These are phyloP conservation scores for Steinernema scapterisci DNA, from an alignment of 2,888 invertebrate species.

Conservation along the genomic window DNA sequence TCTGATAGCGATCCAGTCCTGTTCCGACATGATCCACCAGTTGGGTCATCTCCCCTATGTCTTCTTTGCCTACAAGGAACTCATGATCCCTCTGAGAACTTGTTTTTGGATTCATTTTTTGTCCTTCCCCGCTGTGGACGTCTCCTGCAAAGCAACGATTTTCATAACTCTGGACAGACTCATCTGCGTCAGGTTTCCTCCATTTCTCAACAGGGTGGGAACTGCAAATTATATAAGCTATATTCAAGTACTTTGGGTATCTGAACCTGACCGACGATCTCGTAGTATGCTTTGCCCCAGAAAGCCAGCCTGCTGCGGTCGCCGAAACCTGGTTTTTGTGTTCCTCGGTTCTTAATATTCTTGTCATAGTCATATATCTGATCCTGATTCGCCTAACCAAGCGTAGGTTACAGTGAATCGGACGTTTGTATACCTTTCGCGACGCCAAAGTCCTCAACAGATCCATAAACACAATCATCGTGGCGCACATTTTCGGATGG, in stretches of 20 bases:
- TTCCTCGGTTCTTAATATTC: no score
- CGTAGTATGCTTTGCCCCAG: no score
- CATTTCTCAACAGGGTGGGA: neutral
- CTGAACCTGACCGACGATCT: no score
- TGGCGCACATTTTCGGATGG: neutral
- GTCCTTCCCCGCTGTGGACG: neutral
- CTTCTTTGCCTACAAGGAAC: neutral
- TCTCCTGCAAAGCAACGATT: neutral
- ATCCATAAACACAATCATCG: neutral
- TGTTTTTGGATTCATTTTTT: neutral
- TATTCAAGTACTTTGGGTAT: neutral
- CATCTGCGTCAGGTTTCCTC: neutral
- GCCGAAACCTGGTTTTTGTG: no score
- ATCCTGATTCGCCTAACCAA: no score
- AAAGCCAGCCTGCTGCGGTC: no score
- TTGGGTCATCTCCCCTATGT: neutral
- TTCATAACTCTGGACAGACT: neutral
- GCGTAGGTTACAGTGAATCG: neutral
- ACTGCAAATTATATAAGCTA: neutral
- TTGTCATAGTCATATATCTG: no score
- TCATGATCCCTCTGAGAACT: neutral
- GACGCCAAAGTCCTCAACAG: neutral
- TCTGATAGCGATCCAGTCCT: neutral
- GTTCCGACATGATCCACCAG: neutral
- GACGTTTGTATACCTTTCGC: neutral